Evolutionary conservation across 2,797 vertebrate species (phyloP).

Genomic region (Paedocypris micromegethes): DNA sequence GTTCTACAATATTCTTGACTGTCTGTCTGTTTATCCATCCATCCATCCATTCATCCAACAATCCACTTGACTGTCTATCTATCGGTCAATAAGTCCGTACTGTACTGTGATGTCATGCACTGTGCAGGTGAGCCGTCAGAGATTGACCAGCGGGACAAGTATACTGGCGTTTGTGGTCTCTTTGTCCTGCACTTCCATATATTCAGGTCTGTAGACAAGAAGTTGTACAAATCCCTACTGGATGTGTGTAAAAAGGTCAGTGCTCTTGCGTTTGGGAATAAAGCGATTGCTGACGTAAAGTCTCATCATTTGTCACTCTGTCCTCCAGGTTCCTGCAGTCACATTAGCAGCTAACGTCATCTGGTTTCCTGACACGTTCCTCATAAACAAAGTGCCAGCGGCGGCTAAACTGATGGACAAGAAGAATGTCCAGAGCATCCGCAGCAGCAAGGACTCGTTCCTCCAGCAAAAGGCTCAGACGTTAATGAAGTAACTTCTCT

Average conservation of each 20-base stretch:
- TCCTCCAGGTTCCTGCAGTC: constrained; percentile 84
- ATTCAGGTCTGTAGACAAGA: constrained; percentile 93
- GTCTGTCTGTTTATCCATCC: no score
- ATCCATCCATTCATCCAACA: no score
- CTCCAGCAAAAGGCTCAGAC: constrained; percentile 88
- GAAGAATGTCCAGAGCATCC: constrained; percentile 83
- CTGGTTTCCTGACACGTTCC: constrained; percentile 94
- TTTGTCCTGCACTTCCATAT: constrained; percentile 96
- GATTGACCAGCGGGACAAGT: constrained; percentile 97
- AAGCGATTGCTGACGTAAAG: background rate
- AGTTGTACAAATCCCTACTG: constrained; percentile 87
- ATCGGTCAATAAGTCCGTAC: no score
- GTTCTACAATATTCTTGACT: no score
- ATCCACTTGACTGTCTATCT: background rate
- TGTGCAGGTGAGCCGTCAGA: constrained; percentile 88
- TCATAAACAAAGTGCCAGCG: constrained; percentile 81
- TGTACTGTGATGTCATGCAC: background rate
- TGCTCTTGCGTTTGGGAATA: background rate
- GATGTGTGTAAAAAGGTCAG: constrained; percentile 94
- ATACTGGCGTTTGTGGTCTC: constrained; percentile 84
- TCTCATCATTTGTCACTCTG: background rate
- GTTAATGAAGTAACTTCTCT: constrained; percentile 76
- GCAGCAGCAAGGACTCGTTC: constrained; percentile 80
- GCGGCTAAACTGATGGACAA: constrained; percentile 92
- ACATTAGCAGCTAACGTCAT: constrained; percentile 91